phyloP scores from a whole-genome alignment of 1,140 invertebrate species.

The Brachionus plicatilis region DNA sequence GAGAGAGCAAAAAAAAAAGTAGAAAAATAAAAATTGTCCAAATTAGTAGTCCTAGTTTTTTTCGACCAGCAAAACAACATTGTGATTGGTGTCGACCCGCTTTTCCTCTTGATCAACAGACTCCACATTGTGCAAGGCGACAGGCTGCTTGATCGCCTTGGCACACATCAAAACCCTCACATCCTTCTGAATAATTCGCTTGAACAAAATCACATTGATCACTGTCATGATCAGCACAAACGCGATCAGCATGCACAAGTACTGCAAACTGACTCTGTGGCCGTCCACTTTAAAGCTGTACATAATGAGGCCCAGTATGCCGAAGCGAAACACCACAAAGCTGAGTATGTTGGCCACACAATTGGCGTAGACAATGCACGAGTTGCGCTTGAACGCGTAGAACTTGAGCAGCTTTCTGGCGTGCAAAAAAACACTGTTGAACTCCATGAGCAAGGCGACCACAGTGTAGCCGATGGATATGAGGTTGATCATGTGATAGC shows the following conservation, averaged over 20 bases:
- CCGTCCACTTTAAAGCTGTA: constrained; percentile 11
- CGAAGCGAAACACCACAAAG: constrained; percentile 32
- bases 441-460: not conserved
- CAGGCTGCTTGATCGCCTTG: not conserved
- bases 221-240: not conserved
- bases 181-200: not conserved
- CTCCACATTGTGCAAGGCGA: not conserved
- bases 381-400: not conserved
- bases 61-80: not conserved
- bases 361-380: not conserved
- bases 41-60: not conserved
- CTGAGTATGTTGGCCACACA: not conserved
- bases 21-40: not conserved
- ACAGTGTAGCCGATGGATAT: constrained; percentile 27
- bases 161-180: not conserved
- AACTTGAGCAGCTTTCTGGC: constrained; percentile 17
- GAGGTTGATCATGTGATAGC: constrained; percentile 15
- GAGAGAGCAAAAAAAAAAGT: not conserved
- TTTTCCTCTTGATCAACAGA: not conserved
- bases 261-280: not conserved
- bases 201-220: constrained; percentile 37
- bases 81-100: not conserved
- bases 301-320: not conserved
- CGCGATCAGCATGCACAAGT: not conserved
- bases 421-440: constrained; percentile 33